Conservation (phyloP, 2,113 vertebrate species). For the Phalacrocorax pelagicus region DNA sequence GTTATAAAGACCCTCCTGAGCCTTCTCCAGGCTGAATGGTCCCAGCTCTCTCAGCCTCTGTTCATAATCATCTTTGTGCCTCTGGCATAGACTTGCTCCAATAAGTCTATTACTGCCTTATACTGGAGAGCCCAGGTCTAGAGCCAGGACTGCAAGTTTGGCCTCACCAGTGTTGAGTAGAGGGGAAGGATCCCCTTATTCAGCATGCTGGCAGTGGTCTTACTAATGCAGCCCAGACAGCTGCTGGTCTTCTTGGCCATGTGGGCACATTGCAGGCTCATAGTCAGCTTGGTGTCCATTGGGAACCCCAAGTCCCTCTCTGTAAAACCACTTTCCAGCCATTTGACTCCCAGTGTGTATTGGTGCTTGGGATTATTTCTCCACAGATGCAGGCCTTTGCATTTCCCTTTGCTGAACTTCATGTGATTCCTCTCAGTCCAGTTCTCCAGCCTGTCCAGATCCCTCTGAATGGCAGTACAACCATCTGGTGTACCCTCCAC, state of each 20-base stretch:
- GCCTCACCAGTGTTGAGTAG: not conserved
- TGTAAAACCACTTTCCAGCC: not conserved
- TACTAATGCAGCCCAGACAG: not conserved
- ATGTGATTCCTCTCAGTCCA: not conserved
- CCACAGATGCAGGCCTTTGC: not conserved
- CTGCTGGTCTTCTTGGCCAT: not conserved
- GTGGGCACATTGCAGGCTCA: not conserved
- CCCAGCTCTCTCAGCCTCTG: not conserved
- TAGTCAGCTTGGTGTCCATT: not conserved
- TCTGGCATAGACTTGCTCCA: not conserved
- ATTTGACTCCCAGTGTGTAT: not conserved
- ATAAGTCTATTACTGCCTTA: not conserved
- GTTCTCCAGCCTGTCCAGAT: not conserved
- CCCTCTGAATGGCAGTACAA: not conserved
- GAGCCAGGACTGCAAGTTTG: not conserved
- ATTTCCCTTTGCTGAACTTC: not conserved
- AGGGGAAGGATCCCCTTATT: not conserved
- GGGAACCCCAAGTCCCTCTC: not conserved
- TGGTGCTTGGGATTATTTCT: not conserved
- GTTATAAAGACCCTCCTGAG: not conserved
- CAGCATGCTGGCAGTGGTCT: not conserved
- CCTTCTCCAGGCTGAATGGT: not conserved
- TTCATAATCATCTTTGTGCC: not conserved
- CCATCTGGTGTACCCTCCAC: not conserved
- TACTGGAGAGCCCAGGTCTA: not conserved